Conservation (phyloP, 2,113 vertebrate species). For the Saguinus midas region DNA sequence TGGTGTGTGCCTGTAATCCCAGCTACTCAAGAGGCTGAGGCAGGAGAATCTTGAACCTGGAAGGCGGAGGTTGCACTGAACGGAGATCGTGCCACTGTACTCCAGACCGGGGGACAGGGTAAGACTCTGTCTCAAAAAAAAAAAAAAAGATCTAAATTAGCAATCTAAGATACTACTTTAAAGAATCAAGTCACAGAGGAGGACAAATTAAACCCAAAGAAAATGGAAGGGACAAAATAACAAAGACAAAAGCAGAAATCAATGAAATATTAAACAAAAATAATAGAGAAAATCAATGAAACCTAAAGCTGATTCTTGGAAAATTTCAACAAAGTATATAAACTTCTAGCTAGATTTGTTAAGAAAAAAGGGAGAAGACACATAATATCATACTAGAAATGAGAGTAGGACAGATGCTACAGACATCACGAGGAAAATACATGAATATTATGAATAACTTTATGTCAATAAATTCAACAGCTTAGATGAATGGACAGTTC, state of each 20-base stretch:
- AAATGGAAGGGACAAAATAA: conserved; percentile 26
- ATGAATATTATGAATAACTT: background rate
- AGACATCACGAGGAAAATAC: background rate
- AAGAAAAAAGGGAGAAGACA: background rate
- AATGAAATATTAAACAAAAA: background rate
- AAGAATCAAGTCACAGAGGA: background rate
- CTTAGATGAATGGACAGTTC: background rate
- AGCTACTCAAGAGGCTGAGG: no score
- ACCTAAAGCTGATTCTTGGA: background rate
- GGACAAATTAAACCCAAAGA: background rate
- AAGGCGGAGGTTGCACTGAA: no score
- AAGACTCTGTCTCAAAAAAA: background rate
- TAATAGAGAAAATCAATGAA: background rate
- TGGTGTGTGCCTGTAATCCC: no score
- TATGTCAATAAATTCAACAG: background rate
- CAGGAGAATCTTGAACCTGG: no score
- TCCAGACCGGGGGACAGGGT: no score
- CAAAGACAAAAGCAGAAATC: conserved; percentile 1
- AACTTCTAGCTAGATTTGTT: background rate
- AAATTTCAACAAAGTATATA: conserved; percentile 3
- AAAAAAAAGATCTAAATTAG: background rate
- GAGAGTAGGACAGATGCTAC: background rate
- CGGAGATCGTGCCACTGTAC: no score
- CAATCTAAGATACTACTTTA: background rate
- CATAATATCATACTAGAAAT: background rate